A percentile compares a stretch with the other conserved stretches of the same genome.
Conservation (phyloP, 2,113 vertebrate species). For the Neodon shergylaensis region DNA sequence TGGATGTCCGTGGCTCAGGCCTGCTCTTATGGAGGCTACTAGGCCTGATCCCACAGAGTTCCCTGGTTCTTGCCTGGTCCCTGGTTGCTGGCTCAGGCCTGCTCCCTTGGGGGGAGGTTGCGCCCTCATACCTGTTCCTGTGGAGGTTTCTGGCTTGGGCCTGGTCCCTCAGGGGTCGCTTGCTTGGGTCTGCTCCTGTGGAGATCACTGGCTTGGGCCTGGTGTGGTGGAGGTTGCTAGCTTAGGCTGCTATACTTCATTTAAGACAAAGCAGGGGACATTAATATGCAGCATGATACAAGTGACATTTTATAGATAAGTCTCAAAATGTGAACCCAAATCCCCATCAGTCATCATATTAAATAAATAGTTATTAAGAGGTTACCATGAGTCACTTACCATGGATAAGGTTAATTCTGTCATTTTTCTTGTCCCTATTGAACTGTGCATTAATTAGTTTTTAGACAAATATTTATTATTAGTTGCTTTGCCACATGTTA, state of each 20-base stretch:
- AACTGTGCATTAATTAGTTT: not conserved
- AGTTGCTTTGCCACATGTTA: not conserved
- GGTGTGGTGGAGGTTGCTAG: too few species aligned
- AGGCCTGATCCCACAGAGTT: too few species aligned
- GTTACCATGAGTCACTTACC: not conserved
- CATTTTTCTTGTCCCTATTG: not conserved
- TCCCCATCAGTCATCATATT: not conserved
- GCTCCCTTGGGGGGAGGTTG: too few species aligned
- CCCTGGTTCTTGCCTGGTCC: too few species aligned
- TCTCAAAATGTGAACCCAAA: constrained; percentile 45
- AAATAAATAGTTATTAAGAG: not conserved
- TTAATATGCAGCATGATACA: not conserved
- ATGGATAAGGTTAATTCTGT: not conserved
- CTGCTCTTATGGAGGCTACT: too few species aligned
- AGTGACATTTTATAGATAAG: not conserved
- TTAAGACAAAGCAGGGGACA: not conserved
- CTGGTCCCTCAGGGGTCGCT: too few species aligned
- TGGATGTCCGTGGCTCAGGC: too few species aligned
- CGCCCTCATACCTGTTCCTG: too few species aligned
- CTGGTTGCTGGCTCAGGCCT: too few species aligned
- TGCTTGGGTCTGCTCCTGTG: too few species aligned
- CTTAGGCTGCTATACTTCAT: not conserved
- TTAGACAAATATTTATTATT: not conserved
- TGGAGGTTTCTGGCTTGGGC: too few species aligned
- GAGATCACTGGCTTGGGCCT: too few species aligned